Conservation (phyloP, 1,140 invertebrate genomes). For the Chionoecetes opilio region DNA sequence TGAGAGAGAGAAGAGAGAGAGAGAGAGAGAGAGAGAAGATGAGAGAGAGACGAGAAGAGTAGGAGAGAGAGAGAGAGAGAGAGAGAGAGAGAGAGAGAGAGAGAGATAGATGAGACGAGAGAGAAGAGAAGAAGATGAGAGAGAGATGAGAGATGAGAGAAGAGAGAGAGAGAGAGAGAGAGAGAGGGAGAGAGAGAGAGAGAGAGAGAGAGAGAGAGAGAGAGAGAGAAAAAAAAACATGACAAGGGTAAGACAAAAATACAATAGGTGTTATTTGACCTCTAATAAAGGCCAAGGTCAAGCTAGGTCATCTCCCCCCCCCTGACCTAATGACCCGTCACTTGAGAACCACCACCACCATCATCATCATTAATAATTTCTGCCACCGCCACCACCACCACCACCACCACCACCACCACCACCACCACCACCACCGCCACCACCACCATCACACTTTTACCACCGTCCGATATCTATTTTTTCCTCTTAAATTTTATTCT, state of each 20-base stretch:
- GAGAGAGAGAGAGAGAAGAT: background rate
- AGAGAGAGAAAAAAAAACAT: background rate
- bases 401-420: no score
- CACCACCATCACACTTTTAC: no score
- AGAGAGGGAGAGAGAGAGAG: conserved; percentile 25
- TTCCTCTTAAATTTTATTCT: no score
- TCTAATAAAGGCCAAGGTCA: no score
- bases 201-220: conserved; percentile 27
- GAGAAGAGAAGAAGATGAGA: background rate
- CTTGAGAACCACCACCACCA: conserved; percentile 14
- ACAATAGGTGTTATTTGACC: no score
- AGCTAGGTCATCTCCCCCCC: no score
- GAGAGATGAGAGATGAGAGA: background rate
- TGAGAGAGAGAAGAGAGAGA: background rate
- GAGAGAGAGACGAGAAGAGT: background rate
- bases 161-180: background rate
- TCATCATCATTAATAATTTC: conserved; percentile 30
- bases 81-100: background rate
- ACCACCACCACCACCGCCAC: no score
- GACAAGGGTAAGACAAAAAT: no score
- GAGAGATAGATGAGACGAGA: conserved; percentile 12
- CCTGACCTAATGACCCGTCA: no score
- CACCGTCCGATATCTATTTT: no score
- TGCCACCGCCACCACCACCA: no score
- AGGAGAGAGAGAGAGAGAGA: background rate